These are phyloP conservation scores for Hetaerina titia DNA, from an alignment of 2,888 invertebrate genomes.

Conservation along the genomic window DNA sequence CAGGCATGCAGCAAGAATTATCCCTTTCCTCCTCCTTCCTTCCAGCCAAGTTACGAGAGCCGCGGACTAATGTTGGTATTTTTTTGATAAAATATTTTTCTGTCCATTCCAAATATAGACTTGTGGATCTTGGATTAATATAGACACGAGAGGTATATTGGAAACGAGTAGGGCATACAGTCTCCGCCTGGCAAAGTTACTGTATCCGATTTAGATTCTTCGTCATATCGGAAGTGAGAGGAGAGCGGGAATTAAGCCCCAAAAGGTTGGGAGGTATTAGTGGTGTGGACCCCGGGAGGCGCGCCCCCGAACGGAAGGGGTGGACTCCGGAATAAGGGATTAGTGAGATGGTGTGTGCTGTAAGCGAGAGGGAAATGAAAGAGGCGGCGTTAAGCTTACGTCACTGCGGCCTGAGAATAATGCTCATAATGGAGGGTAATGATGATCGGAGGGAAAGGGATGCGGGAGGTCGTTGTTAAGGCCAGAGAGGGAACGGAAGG, in stretches of 20 bases:
- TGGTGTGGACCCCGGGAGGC: background rate
- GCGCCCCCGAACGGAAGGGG: background rate
- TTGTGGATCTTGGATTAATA: too few relatives aligned
- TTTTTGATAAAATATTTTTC: too few relatives aligned
- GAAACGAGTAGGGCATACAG: background rate
- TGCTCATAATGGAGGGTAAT: constrained; percentile 50
- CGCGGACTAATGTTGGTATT: background rate
- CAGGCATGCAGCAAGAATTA: too few relatives aligned
- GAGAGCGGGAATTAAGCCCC: background rate
- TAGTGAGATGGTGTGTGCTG: background rate
- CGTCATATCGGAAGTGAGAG: background rate
- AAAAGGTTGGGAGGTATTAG: background rate
- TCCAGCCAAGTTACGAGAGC: background rate
- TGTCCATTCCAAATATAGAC: too few relatives aligned
- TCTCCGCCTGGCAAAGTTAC: too few relatives aligned
- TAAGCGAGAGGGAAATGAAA: background rate
- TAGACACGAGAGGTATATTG: background rate
- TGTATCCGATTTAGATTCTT: too few relatives aligned
- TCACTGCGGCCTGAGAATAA: constrained; percentile 52
- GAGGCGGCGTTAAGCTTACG: constrained; percentile 46
- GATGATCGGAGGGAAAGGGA: constrained; percentile 46
- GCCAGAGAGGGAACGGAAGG: background rate
- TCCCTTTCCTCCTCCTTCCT: background rate
- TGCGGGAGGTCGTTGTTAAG: constrained; percentile 56
- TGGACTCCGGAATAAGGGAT: background rate